phyloP scores from a whole-genome alignment of 2,113 vertebrate species.

The Semicossyphus pulcher region DNA sequence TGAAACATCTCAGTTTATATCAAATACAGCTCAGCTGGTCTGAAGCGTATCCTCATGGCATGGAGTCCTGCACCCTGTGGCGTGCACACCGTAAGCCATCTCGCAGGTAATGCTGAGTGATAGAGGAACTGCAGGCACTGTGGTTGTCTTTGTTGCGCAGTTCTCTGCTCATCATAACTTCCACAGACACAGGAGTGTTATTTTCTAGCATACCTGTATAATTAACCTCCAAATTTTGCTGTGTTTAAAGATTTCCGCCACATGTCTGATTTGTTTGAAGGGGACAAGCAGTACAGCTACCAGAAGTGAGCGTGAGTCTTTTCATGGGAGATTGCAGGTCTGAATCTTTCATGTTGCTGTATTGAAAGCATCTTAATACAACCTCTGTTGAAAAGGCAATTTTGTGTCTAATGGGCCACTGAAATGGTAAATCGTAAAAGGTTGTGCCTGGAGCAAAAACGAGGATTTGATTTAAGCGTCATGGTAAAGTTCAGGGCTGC shows the following conservation, averaged over 20 bases:
- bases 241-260: background rate
- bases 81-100: slow-evolving; percentile 14
- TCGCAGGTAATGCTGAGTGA: slow-evolving; percentile 49
- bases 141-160: slow-evolving; percentile 27
- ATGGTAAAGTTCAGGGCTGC: slow-evolving; percentile 39
- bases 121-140: slow-evolving; percentile 24
- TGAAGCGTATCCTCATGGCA: slow-evolving; percentile 42
- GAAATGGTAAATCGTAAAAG: slow-evolving; percentile 39
- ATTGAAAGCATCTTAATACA: slow-evolving; percentile 48
- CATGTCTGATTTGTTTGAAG: slow-evolving; percentile 21
- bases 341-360: slow-evolving; percentile 38
- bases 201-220: background rate
- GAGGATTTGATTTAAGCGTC: slow-evolving; percentile 48
- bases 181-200: background rate
- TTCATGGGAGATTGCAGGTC: slow-evolving; percentile 39
- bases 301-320: slow-evolving; percentile 1
- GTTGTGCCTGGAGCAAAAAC: slow-evolving; percentile 50
- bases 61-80: slow-evolving; percentile 19
- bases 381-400: slow-evolving; percentile 34
- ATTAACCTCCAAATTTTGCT: background rate
- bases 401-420: slow-evolving; percentile 29
- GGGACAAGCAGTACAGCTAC: background rate
- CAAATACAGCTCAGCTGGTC: slow-evolving; percentile 46
- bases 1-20: slow-evolving; percentile 58
- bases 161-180: background rate